Conservation (phyloP, 2,113 vertebrate genomes). For the Odocoileus virginianus region DNA sequence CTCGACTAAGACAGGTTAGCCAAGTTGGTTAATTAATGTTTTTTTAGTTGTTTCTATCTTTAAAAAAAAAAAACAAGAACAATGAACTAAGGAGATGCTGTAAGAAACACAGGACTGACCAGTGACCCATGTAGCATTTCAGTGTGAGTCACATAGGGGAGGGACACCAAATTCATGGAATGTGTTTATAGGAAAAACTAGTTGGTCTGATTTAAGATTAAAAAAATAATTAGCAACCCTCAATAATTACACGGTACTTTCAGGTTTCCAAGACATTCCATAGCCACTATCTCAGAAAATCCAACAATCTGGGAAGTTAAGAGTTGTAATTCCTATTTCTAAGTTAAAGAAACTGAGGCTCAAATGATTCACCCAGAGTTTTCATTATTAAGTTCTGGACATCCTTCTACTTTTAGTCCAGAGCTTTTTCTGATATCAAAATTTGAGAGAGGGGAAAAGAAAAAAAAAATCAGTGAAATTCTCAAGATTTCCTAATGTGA, state of each 20-base stretch:
- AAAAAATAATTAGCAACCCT: not conserved
- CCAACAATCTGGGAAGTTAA: not conserved
- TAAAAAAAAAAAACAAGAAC: not conserved
- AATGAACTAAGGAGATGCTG: rapidly evolving
- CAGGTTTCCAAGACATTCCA: not conserved
- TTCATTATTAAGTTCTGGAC: not conserved
- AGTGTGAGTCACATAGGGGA: not conserved
- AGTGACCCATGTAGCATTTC: too few relatives aligned
- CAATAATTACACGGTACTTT: not conserved
- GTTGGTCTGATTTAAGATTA: not conserved
- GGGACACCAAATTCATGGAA: not conserved
- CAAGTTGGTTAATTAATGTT: not conserved
- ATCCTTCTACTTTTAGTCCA: not conserved
- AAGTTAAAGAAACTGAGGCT: not conserved
- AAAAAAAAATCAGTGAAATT: not conserved
- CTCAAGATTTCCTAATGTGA: not conserved
- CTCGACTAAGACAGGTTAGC: not conserved
- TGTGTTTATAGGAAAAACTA: not conserved
- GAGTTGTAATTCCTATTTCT: not conserved
- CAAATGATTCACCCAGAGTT: not conserved
- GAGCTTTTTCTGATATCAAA: not conserved
- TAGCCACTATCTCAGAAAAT: not conserved
- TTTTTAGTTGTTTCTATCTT: not conserved
- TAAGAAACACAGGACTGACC: not conserved
- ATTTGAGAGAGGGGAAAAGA: not conserved